A percentile compares a stretch with the other conserved stretches of the same genome.
Conservation (phyloP, 2,113 vertebrate genomes). For the Petrocephalus zakoni region DNA sequence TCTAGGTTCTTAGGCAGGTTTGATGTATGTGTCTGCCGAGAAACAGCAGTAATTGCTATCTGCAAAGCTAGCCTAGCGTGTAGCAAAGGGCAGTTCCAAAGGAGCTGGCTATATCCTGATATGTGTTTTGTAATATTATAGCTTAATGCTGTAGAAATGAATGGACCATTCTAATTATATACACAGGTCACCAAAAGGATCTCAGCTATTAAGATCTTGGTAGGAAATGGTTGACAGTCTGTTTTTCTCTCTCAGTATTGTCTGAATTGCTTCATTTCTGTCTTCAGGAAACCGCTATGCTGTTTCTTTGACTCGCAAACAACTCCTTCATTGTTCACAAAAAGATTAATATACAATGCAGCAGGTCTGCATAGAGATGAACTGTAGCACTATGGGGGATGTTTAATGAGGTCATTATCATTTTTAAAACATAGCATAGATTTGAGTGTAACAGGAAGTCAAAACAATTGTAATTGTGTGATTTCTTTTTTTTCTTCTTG, state of each 20-base stretch:
- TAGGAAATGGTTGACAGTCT: slow-evolving; percentile 56
- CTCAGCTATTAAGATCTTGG: slow-evolving; percentile 52
- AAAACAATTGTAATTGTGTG: not conserved
- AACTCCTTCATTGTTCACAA: slow-evolving; percentile 7
- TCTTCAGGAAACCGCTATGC: not conserved
- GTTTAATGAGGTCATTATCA: slow-evolving; percentile 12
- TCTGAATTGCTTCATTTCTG: not conserved
- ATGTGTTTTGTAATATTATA: not conserved
- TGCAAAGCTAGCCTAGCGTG: too few relatives aligned
- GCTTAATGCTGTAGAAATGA: slow-evolving; percentile 40
- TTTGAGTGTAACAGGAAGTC: slow-evolving; percentile 8
- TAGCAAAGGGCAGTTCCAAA: slow-evolving; percentile 33
- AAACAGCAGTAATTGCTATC: not conserved
- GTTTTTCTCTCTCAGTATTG: slow-evolving; percentile 13
- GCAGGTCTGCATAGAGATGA: not conserved
- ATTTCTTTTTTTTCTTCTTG: not conserved
- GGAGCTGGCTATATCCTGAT: not conserved
- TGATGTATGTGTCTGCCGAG: not conserved
- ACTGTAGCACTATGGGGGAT: not conserved
- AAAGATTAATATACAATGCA: not conserved
- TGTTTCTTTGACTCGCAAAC: not conserved
- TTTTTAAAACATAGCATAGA: not conserved
- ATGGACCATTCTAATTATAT: slow-evolving; percentile 49
- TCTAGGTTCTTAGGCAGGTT: not conserved
- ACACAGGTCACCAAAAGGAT: slow-evolving; percentile 50